Evolutionary conservation across 2,888 invertebrate species (phyloP), one percentile per base, ranked within the genome.

Genomic region (Mythimna albipuncta): DNA sequence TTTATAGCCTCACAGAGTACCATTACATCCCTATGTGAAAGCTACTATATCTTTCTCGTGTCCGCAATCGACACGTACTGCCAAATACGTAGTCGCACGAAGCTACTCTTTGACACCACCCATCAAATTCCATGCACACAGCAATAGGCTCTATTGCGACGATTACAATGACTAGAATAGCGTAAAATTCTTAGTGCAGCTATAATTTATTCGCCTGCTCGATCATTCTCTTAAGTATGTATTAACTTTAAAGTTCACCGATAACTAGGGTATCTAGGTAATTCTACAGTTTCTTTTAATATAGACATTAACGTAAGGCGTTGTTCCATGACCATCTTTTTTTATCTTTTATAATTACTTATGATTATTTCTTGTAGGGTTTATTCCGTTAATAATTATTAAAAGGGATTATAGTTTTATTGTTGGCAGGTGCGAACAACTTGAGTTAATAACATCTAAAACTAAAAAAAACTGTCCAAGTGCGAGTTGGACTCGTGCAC

Each of bases 1-100:
- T 84, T 76, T 81, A 84, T 83, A 38, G 76, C 69, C 64, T 44
- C 65, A 35, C 52, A 77, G 32, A 71, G 21, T 62, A 75, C 65
- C n/a, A 86, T 86, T 78, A 86, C 69, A 85, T 71, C 75, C 75
- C 59, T 55, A 61, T 71, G 87, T 74, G 87, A 85, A 85, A 86
- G 85, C 75, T 77, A 57, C 65, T 64, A 64, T 57, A 67, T 79
- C 79, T 61, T 50, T 66, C n/a, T 59, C 79, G 58, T 72, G 75
- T 52, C 44, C 59, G 38, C 73, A 64, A 85, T 85, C 63, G 63
- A 73, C 76, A 80, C 77, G 76, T 78, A 75, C 70, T 64, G 44
- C 85, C 79, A 84, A 83, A 83, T 78, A 83, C 61, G 75, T 57
- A 69, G 13, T 35, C 16, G 63, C 85, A 86, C 85, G 85, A 83